phyloP scores from a whole-genome alignment of 2,113 vertebrate genomes.

The crab-eating macaque (Macaca fascicularis) region T2T-MFA8v1.1 NC_088379.1:79244001-79244500 shows the following conservation, averaged over 20 bases:
- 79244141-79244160: not conserved
- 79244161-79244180: not conserved
- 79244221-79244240: not conserved
- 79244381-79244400: not conserved
- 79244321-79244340: not conserved
- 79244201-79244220: not conserved
- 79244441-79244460: not conserved
- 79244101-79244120: not conserved
- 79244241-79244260: not conserved
- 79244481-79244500: not conserved
- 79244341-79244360: not conserved
- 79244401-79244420: not conserved
- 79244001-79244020: not conserved
- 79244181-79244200: not conserved
- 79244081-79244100: not conserved
- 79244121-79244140: not conserved
- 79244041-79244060: conserved; percentile 2
- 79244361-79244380: not conserved
- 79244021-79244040: not conserved
- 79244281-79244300: not conserved
- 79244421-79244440: not conserved
- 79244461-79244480: not conserved
- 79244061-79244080: not conserved
- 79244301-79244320: not conserved
- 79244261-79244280: not conserved